These are phyloP conservation scores for Lepilemur ruficaudatus DNA, from an alignment of 2,797 vertebrate species.

Conservation along the genomic window DNA sequence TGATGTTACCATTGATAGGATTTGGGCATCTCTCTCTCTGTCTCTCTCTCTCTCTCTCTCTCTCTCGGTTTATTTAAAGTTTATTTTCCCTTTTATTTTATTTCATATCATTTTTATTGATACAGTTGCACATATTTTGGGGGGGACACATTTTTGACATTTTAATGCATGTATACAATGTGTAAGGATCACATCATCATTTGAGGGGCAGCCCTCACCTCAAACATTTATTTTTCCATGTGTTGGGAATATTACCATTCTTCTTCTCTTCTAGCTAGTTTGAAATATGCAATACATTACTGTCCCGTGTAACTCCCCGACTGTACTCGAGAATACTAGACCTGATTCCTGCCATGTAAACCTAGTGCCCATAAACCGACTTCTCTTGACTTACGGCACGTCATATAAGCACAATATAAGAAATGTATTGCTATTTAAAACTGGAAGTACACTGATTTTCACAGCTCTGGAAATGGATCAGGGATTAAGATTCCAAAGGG, in stretches of 20 bases:
- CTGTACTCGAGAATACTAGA: not conserved
- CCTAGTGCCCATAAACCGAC: not conserved
- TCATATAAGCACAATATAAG: not conserved
- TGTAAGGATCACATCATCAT: not conserved
- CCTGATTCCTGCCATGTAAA: not conserved
- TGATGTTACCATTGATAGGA: not conserved
- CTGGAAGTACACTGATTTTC: not conserved
- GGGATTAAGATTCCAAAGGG: not conserved
- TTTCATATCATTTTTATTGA: not conserved
- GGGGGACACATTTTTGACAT: not conserved
- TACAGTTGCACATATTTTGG: not conserved
- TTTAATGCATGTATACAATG: not conserved
- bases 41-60: not conserved
- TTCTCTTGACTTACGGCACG: not conserved
- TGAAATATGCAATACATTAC: not conserved
- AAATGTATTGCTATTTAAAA: not conserved
- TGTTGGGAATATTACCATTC: not conserved
- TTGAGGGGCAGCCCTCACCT: not conserved
- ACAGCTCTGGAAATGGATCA: not conserved
- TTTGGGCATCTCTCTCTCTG: not conserved
- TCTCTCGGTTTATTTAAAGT: not conserved
- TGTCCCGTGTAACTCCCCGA: too few relatives aligned
- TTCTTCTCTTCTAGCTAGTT: not conserved
- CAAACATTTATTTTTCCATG: not conserved
- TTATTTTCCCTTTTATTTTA: not conserved